Percentiles rank a stretch among this genome's conserved stretches.
Evolutionary conservation across 2,888 invertebrate genomes (phyloP).

Genomic region (Drosophila mimetica): DNA sequence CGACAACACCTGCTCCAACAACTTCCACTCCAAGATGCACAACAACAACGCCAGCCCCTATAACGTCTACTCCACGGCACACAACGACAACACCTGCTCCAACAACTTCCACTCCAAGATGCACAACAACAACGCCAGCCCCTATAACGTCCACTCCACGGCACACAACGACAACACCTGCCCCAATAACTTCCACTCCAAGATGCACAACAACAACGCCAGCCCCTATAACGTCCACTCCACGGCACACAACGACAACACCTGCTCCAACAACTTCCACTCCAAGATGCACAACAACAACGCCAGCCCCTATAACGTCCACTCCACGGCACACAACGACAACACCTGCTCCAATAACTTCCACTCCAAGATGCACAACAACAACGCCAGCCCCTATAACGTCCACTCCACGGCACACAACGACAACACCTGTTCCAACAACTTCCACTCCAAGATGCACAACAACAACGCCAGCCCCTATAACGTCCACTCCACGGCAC

Average conservation of each 20-base stretch:
- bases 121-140: neutral
- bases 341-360: no score
- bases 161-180: neutral
- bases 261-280: neutral
- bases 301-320: neutral
- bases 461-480: neutral
- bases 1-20: no score
- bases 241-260: neutral
- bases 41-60: neutral
- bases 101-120: neutral
- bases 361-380: neutral
- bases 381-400: neutral
- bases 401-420: neutral
- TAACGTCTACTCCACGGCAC: neutral
- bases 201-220: neutral
- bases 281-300: neutral
- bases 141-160: neutral
- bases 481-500: neutral
- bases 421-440: no score
- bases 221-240: neutral
- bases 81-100: neutral
- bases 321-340: no score
- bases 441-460: neutral
- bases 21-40: neutral
- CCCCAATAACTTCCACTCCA: neutral